Percentiles rank a stretch among this genome's conserved stretches.
Evolutionary conservation across 2,797 vertebrate species (phyloP).

Genomic region (Sebastes vulpes): DNA sequence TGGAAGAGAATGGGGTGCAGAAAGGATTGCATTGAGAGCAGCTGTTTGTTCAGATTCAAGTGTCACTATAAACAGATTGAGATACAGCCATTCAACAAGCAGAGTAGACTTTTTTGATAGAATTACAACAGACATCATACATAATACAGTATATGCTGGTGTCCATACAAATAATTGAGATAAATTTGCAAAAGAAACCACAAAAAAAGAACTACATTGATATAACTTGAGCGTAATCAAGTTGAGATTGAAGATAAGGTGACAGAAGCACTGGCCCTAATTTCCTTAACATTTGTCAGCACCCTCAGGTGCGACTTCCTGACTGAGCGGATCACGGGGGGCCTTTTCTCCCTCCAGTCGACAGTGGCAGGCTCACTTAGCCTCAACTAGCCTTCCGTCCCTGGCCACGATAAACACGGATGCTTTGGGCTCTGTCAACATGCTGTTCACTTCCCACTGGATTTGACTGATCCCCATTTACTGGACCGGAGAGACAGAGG

Average conservation of each 20-base stretch:
- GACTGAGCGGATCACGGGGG: neutral
- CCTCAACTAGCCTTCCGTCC: constrained; percentile 28
- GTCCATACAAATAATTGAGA: neutral
- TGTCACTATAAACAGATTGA: neutral
- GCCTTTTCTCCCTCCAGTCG: neutral
- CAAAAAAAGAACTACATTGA: neutral
- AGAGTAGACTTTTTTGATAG: neutral
- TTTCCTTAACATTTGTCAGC: constrained; percentile 35
- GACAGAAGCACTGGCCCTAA: neutral
- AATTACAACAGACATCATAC: neutral
- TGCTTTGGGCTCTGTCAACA: constrained; percentile 47
- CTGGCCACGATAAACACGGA: constrained; percentile 18
- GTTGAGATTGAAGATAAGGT: neutral
- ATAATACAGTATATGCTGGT: too few relatives aligned
- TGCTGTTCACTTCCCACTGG: constrained; percentile 46
- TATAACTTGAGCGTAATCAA: neutral
- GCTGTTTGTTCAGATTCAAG: neutral
- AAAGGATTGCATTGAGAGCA: neutral
- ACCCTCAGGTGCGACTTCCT: constrained; percentile 25
- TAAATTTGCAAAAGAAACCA: neutral
- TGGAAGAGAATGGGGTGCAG: neutral
- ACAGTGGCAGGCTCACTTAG: constrained; percentile 43
- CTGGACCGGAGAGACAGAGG: constrained; percentile 20
- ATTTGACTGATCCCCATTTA: constrained; percentile 62
- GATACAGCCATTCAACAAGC: neutral